Base-by-base conservation (phyloP, 2,113 vertebrate genomes). In the Rhabdornis inornatus region DNA sequence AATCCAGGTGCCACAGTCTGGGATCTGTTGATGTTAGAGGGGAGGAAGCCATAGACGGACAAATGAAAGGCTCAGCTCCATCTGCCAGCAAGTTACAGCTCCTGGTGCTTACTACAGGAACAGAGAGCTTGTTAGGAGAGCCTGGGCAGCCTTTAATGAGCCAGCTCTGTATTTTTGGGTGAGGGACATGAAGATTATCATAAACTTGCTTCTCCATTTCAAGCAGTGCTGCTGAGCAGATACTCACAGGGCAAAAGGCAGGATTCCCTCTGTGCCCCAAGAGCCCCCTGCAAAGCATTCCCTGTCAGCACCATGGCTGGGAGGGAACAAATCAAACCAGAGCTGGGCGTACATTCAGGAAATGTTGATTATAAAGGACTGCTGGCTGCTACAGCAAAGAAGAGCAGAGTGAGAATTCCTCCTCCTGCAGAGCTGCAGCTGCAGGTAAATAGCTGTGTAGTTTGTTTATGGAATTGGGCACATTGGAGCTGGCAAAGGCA, bases 111-210 rank as follows among this genome's bases (percentile, higher is more conserved):
- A 1, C 60, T 10, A 2, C 31, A 30, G 56, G 28, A 20, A 18
- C 2, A 14, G 0, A 15, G 52, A 7, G 35, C 76, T 83, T 1
- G 0, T 83, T 11, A n/a, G 65, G 56, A 61, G 40, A 74, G 57
- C 65, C 50, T n/a, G 60, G 52, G 37, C 37, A 85, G 78, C 68
- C 30, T 31, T 28, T 56, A 47, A 52, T 12, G n/a, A 64, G 45
- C 40, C 68, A 60, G 45, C 39, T 63, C 57, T 63, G 27, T 40
- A 57, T 25, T 65, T 7, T 53, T 39, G 56, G n/a, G 60, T 1
- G 17, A 37, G 56, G 57, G 13, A 44, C 13, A 35, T 19, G 21
- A 28, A 35, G 11, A 39, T 13, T 28, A 25, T 22, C 2, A 3
- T 52, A 35, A 14, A 44, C 39, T 33, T 30, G 23, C 37, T 57